A percentile compares a stretch with the other conserved stretches of the same genome.
phyloP scores from a whole-genome alignment of 1,140 invertebrate species.

The Frieseomelitta varia region DNA sequence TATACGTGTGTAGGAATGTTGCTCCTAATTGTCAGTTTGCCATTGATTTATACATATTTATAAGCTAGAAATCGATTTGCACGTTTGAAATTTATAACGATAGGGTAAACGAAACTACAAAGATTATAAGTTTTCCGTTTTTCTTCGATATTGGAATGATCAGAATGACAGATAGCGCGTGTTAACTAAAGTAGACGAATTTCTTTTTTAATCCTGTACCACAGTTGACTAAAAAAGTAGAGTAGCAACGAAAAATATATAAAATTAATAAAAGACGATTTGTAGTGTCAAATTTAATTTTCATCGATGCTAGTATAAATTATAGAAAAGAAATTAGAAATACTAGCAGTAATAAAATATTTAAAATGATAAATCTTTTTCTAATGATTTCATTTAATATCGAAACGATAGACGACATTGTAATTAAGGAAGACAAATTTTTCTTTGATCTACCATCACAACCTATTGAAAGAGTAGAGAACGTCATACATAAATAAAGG shows the following conservation, averaged over 20 bases:
- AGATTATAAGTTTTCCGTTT: neutral
- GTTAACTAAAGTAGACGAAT: neutral
- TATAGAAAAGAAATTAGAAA: too few species aligned
- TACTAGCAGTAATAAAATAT: too few species aligned
- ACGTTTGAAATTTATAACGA: neutral
- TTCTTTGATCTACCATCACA: neutral
- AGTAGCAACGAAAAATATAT: neutral
- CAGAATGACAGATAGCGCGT: neutral
- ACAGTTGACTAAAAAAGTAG: neutral
- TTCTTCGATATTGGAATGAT: neutral
- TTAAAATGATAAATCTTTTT: neutral
- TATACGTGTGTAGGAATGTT: too few species aligned
- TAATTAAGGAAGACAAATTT: neutral
- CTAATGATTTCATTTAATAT: neutral
- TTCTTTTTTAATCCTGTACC: neutral
- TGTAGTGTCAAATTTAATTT: neutral
- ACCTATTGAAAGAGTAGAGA: neutral
- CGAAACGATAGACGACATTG: neutral
- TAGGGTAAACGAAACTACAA: neutral
- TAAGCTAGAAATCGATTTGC: too few species aligned
- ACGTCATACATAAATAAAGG: neutral
- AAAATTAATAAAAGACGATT: neutral
- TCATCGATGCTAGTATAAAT: too few species aligned
- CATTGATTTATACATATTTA: too few species aligned
- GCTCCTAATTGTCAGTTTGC: too few species aligned